phyloP scores from a whole-genome alignment of 2,888 invertebrate genomes.

The Calameuta pallipes region DNA sequence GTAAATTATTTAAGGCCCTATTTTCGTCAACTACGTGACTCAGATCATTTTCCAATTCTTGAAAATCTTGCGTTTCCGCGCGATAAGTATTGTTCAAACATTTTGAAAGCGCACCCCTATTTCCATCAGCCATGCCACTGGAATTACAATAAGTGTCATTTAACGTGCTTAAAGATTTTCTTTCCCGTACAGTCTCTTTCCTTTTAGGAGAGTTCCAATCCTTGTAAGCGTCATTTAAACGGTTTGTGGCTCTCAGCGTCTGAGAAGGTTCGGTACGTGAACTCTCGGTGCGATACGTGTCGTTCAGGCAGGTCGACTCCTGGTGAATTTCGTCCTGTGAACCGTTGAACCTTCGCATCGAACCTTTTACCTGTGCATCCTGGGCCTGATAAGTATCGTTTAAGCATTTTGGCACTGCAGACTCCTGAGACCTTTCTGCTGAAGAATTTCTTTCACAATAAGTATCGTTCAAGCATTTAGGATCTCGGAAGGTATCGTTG shows the following conservation, averaged over 20 bases:
- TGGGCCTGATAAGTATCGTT: background rate
- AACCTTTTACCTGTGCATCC: background rate
- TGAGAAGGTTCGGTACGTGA: background rate
- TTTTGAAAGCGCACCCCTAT: background rate
- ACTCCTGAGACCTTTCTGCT: background rate
- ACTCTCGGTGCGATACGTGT: background rate
- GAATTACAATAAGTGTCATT: background rate
- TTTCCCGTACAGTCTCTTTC: background rate
- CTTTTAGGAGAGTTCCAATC: background rate
- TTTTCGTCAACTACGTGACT: background rate
- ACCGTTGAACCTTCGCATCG: background rate
- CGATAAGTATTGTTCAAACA: background rate
- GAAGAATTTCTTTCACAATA: background rate
- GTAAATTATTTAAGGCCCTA: background rate
- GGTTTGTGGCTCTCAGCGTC: background rate
- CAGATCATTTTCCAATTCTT: background rate
- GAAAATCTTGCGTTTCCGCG: background rate
- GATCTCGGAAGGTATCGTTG: background rate
- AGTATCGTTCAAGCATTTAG: background rate
- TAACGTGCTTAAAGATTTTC: background rate
- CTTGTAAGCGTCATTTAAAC: background rate
- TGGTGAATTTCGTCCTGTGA: background rate
- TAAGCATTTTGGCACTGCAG: background rate
- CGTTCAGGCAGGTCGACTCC: background rate
- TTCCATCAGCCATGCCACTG: background rate